Evolutionary conservation across 1,140 invertebrate genomes (phyloP).

Genomic region (Hypsibius dujardini): DNA sequence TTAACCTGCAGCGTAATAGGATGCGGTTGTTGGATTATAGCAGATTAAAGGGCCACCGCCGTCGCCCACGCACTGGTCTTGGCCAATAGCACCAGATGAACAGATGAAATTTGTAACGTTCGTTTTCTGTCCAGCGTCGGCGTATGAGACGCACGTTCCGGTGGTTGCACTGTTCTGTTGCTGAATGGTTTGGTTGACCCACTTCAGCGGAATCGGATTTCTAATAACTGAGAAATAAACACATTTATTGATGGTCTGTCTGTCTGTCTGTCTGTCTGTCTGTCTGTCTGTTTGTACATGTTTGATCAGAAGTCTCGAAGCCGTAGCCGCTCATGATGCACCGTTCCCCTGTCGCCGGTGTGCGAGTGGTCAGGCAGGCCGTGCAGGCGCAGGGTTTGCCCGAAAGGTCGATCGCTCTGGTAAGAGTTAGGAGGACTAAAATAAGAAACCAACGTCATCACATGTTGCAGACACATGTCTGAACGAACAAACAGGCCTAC

Average conservation of each 20-base stretch:
- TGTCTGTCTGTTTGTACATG: not conserved
- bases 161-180: not conserved
- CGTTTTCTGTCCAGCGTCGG: not conserved
- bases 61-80: slow-evolving; percentile 4
- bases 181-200: not conserved
- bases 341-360: not conserved
- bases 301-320: not conserved
- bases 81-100: not conserved
- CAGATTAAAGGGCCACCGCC: not conserved
- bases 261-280: not conserved
- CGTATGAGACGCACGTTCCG: not conserved
- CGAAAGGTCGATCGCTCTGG: not conserved
- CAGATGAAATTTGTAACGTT: not conserved
- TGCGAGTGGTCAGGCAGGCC: not conserved
- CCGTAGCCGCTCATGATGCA: not conserved
- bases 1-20: not conserved
- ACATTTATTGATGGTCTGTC: not conserved
- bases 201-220: not conserved
- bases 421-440: not conserved
- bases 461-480: not conserved
- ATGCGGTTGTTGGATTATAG: not conserved
- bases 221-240: not conserved
- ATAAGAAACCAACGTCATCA: not conserved
- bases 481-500: not conserved
- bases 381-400: slow-evolving; percentile 8